Conservation (phyloP, 2,797 vertebrate species). For the Anguilla obscura region DNA sequence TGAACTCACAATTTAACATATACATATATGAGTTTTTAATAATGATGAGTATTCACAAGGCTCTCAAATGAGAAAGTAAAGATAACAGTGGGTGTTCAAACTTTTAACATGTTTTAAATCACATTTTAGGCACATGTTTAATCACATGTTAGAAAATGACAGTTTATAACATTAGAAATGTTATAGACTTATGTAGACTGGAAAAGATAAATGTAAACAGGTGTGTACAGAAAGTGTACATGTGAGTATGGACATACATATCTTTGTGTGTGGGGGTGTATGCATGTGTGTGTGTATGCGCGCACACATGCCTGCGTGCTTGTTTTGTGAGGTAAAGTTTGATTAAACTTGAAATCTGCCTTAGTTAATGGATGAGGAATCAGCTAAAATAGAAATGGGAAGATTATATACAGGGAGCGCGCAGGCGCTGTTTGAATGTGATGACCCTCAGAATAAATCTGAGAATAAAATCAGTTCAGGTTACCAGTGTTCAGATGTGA, state of each 20-base stretch:
- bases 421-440: neutral
- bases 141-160: no score
- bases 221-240: neutral
- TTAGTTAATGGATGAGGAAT: neutral
- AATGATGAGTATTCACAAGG: neutral
- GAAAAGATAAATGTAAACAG: neutral
- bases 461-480: neutral
- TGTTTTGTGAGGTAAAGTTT: neutral
- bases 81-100: neutral
- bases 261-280: neutral
- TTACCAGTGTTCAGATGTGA: neutral
- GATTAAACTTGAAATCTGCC: neutral
- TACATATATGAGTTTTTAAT: neutral
- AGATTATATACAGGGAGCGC: neutral
- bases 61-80: neutral
- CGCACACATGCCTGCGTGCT: neutral
- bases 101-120: neutral
- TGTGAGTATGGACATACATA: neutral
- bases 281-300: neutral
- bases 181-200: neutral
- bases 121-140: neutral
- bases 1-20: neutral
- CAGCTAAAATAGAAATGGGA: neutral
- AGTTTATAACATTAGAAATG: neutral
- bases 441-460: neutral